Conservation (phyloP, 2,113 vertebrate species). For the Rynchops niger region DNA sequence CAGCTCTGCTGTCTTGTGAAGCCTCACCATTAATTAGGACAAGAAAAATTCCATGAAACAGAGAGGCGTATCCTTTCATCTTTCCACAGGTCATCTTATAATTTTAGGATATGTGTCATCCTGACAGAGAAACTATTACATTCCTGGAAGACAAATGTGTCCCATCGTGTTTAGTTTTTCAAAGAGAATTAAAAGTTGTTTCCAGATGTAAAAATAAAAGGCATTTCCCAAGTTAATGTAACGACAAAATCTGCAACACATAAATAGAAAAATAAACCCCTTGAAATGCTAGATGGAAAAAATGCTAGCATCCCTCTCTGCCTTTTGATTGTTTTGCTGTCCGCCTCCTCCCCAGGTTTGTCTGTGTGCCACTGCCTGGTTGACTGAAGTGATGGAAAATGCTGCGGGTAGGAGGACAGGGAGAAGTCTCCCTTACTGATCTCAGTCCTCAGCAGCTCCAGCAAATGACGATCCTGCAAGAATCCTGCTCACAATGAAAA, state of each 20-base stretch:
- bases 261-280: background rate
- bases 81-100: background rate
- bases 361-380: background rate
- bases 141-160: background rate
- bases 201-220: background rate
- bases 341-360: background rate
- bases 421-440: background rate
- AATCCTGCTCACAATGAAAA: background rate
- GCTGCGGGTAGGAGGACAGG: background rate
- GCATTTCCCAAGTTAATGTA: background rate
- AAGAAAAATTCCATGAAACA: background rate
- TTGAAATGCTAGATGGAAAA: background rate
- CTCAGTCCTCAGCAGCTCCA: background rate
- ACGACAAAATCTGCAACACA: background rate
- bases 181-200: background rate
- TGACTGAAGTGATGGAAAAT: background rate
- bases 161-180: background rate
- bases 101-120: background rate
- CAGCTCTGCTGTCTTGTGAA: background rate
- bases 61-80: background rate
- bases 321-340: background rate
- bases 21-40: background rate
- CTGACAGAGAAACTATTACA: background rate
- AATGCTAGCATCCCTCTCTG: background rate
- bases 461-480: background rate